Evolutionary conservation across 2,888 invertebrate genomes (phyloP), one percentile per base, ranked within the genome.

Genomic region (Callyntrura guangdongensis): DNA sequence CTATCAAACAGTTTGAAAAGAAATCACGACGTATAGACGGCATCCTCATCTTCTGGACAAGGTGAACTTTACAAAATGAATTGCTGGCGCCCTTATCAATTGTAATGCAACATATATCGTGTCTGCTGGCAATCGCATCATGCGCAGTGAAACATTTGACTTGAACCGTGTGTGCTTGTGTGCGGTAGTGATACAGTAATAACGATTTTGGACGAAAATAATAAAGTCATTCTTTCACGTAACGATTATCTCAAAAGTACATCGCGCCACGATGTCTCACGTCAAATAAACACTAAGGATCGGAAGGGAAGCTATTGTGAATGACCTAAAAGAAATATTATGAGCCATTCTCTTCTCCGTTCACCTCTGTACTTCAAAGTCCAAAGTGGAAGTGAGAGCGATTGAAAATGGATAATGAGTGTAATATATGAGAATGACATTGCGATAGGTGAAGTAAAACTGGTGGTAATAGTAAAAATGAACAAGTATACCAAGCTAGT

Each of bases 361-460:
- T 49, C 20, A 47, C 72, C 22, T 77, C 6, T 77, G 25, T 25
- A 20, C 22, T 72, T 53, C 14, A 53, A 12, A 53, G 20, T n/a
- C 9, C 77, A 25, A 53, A 49, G 20, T 77, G 49, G 77, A 25
- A 25, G 22, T 14, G 49, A 27, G 53, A 59, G 59, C 47, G 88
- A 88, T 88, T 59, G 82, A 53, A 27, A 89, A 79, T 61, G 82
- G 86, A 89, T 91, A 89, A 91, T 91, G 86, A 89, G 77, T 45
- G 91, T 89, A 91, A 91, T 89, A 89, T 89, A 91, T 91, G 91
- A 89, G 86, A 86, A 84, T 77, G 84, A 72, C 49, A 82, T 25
- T 82, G 59, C 59, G 49, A 20, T 61, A 45, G 2, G 14, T 22
- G 53, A 64, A 81, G 25, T 82, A 89, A 45, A 53, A 53, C 12